These are phyloP conservation scores for Sarcophaga subvicina DNA, from an alignment of 2,888 invertebrate species.

Conservation along the genomic window DNA sequence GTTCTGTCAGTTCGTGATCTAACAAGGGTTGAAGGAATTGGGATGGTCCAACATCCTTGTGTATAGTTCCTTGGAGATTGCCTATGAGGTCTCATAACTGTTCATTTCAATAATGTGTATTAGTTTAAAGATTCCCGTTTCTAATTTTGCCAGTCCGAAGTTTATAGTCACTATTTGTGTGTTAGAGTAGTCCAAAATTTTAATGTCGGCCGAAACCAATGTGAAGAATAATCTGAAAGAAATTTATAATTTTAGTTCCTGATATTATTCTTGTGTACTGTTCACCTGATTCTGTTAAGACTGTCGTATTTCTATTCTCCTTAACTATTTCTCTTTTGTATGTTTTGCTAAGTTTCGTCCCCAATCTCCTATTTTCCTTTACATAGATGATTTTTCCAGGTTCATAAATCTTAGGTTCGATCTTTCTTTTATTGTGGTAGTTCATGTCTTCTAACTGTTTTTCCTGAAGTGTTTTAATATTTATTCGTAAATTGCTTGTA, in stretches of 20 bases:
- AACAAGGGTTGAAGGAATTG: constrained; percentile 25
- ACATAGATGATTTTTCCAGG: constrained; percentile 35
- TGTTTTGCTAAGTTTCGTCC: constrained; percentile 38
- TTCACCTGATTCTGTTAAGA: constrained; percentile 27
- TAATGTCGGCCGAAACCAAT: too few species aligned
- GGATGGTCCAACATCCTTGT: background rate
- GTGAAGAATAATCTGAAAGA: too few species aligned
- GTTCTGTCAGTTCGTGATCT: constrained; percentile 1
- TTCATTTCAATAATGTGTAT: too few species aligned
- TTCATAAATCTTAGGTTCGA: background rate
- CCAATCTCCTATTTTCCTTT: constrained; percentile 43
- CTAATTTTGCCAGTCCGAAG: too few species aligned
- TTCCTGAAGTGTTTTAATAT: background rate
- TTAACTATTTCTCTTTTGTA: constrained; percentile 46
- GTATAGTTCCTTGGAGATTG: too few species aligned
- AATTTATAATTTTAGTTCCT: too few species aligned
- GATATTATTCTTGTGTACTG: constrained; percentile 21
- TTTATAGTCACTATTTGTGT: too few species aligned
- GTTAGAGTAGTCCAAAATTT: too few species aligned
- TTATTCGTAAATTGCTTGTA: too few species aligned
- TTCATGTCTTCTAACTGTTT: constrained; percentile 40
- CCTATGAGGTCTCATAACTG: too few species aligned
- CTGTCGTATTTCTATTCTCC: constrained; percentile 45
- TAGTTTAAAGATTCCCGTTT: too few species aligned
- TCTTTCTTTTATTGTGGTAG: constrained; percentile 44